Conservation (phyloP, 2,797 vertebrate species). For the Yasuhikotakia modesta region DNA sequence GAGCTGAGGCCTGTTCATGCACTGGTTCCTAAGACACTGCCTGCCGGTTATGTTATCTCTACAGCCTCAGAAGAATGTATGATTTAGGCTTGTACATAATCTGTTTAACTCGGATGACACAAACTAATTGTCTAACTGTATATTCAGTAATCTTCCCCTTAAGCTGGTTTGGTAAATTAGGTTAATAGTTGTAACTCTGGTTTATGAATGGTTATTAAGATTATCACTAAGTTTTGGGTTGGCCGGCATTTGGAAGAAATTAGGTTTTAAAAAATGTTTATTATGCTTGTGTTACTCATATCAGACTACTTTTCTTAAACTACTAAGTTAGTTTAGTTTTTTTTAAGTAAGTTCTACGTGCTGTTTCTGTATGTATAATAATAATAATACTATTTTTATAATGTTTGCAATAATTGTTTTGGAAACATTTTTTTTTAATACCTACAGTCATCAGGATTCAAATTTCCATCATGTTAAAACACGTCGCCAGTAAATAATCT, state of each 20-base stretch:
- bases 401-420: no score
- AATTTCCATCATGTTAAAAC: no score
- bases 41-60: conserved; percentile 73
- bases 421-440: no score
- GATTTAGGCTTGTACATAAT: neutral
- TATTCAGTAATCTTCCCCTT: no score
- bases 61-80: conserved; percentile 71
- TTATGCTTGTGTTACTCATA: no score
- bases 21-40: conserved; percentile 72
- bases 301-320: no score
- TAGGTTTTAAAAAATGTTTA: neutral
- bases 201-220: neutral
- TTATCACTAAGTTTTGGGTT: neutral
- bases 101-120: neutral
- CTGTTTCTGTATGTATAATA: no score
- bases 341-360: no score
- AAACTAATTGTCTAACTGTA: neutral
- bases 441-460: no score
- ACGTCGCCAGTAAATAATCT: no score
- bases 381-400: no score
- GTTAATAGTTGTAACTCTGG: neutral
- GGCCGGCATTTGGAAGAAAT: neutral
- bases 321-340: no score
- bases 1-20: conserved; percentile 71
- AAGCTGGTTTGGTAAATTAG: neutral